These are phyloP conservation scores for Leptinotarsa tumamoca DNA, from an alignment of 2,888 invertebrate species.

Conservation along the genomic window DNA sequence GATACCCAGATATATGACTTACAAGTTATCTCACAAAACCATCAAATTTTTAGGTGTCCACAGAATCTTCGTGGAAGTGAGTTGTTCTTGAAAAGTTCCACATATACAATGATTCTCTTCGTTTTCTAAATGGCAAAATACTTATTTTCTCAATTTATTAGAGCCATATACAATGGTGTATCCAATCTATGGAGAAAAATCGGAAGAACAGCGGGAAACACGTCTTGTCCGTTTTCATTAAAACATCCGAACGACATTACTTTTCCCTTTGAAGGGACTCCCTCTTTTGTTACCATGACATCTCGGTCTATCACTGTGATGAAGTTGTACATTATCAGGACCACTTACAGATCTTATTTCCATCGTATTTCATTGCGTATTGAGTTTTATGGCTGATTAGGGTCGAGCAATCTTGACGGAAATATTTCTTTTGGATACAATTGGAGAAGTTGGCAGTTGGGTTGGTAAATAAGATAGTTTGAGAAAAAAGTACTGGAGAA, in stretches of 20 bases:
- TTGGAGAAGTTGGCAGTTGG: too few species aligned
- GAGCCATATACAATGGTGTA: not conserved
- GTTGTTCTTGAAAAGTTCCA: too few species aligned
- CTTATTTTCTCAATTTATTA: not conserved
- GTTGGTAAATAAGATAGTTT: too few species aligned
- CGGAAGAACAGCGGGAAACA: conserved; percentile 54
- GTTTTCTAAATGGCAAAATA: too few species aligned
- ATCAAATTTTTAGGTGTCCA: too few species aligned
- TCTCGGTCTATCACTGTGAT: conserved; percentile 44
- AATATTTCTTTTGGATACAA: not conserved
- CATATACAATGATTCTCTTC: too few species aligned
- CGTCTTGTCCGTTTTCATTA: conserved; percentile 52
- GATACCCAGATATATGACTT: too few species aligned
- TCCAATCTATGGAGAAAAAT: not conserved
- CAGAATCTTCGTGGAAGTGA: too few species aligned
- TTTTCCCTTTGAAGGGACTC: conserved; percentile 37
- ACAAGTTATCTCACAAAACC: too few species aligned
- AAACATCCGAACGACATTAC: conserved; percentile 45
- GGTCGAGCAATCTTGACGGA: not conserved
- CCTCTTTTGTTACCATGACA: conserved; percentile 45
- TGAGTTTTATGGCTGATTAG: conserved; percentile 35
- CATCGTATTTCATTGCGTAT: conserved; percentile 38
- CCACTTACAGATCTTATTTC: conserved; percentile 45
- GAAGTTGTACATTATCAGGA: conserved; percentile 44
- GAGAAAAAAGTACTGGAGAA: too few species aligned